These are phyloP conservation scores for Drosophila cognata DNA, from an alignment of 2,888 invertebrate species.

Conservation along the genomic window DNA sequence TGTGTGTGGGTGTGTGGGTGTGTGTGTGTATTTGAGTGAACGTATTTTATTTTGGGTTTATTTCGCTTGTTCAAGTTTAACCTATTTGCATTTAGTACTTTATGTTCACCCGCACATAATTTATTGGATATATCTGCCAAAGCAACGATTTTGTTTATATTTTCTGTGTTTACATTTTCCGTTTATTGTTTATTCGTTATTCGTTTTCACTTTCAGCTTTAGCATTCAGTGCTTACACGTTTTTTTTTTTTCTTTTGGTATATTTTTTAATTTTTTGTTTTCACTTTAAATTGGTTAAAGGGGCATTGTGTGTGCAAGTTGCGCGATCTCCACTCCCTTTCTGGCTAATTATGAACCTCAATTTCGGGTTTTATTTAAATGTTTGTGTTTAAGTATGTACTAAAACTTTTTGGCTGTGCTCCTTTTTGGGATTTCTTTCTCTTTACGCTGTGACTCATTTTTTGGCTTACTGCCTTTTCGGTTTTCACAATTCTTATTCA, in stretches of 20 bases:
- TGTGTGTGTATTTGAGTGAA: neutral
- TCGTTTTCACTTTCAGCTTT: constrained; percentile 42
- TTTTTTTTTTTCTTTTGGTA: constrained; percentile 2
- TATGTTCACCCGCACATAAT: constrained; percentile 13
- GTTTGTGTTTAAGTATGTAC: neutral
- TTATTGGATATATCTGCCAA: neutral
- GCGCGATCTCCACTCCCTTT: neutral
- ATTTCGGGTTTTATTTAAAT: neutral
- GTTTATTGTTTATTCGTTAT: constrained; percentile 33
- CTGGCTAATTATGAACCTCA: neutral
- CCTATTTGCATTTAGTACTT: constrained; percentile 25
- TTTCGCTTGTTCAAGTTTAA: constrained; percentile 7
- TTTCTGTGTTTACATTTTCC: constrained; percentile 28
- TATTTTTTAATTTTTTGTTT: neutral
- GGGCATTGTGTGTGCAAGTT: neutral
- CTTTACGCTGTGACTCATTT: constrained; percentile 24
- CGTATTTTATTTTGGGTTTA: neutral
- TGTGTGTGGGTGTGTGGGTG: neutral
- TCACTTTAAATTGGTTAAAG: neutral
- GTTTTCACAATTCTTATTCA: constrained; percentile 46
- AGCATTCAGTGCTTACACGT: constrained; percentile 21
- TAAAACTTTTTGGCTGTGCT: too few relatives aligned
- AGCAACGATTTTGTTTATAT: constrained; percentile 37
- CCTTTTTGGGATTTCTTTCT: neutral
- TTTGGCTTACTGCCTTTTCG: constrained; percentile 20